phyloP scores from a whole-genome alignment of 2,113 vertebrate genomes.

The Cairina moschata region DNA sequence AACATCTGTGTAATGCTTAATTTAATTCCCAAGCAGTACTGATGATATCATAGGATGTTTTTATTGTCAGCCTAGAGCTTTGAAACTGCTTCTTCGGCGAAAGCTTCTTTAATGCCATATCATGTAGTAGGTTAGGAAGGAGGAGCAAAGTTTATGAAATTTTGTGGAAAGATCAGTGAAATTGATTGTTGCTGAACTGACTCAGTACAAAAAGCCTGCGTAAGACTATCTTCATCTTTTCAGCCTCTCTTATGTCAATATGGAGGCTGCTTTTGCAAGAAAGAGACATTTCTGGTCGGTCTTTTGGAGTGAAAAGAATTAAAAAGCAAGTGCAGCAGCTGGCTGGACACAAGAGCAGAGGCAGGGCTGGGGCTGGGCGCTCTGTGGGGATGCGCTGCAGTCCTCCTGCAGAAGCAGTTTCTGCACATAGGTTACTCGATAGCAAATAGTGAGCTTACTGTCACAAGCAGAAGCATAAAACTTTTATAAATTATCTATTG shows the following conservation, averaged over 20 bases:
- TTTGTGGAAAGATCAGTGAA: neutral
- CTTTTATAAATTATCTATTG: neutral
- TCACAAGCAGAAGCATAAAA: neutral
- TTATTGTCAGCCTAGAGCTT: neutral
- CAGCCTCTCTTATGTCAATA: neutral
- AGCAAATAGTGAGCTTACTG: neutral
- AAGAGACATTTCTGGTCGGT: neutral
- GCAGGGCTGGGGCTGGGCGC: neutral
- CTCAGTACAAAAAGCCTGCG: neutral
- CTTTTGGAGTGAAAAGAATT: neutral
- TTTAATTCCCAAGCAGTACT: neutral
- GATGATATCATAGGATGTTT: neutral
- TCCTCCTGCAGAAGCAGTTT: neutral
- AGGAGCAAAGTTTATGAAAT: constrained; percentile 1
- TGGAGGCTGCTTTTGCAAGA: neutral
- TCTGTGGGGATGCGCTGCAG: neutral
- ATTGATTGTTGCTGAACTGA: neutral
- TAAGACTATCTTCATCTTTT: neutral
- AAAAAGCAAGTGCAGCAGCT: neutral
- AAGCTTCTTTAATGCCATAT: neutral
- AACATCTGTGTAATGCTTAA: neutral
- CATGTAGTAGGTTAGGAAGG: neutral
- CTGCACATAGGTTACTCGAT: neutral
- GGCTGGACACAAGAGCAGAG: neutral
- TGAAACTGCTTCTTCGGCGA: neutral